Percentiles rank a stretch among this genome's conserved stretches.
These are phyloP conservation scores for Nycticorax nycticorax DNA, from an alignment of 2,113 vertebrate genomes.

Conservation along the genomic window DNA sequence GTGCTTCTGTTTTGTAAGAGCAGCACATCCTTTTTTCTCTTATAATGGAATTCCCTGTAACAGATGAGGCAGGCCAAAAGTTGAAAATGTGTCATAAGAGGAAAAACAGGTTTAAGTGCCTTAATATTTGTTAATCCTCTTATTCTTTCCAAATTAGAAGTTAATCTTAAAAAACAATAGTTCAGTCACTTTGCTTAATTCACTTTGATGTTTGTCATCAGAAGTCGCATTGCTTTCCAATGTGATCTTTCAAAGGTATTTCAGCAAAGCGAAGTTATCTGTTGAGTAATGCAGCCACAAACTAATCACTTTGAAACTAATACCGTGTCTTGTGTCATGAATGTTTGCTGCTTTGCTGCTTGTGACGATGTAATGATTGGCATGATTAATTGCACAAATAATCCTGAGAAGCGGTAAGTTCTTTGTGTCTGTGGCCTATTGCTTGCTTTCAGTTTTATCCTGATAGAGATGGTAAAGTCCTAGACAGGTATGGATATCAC, in stretches of 20 bases:
- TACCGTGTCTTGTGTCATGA: background rate
- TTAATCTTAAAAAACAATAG: background rate
- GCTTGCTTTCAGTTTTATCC: background rate
- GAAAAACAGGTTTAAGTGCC: background rate
- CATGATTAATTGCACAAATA: background rate
- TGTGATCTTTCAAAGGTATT: background rate
- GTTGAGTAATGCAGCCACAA: background rate
- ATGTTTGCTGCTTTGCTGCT: background rate
- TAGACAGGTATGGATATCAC: too few species aligned
- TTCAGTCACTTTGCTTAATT: background rate
- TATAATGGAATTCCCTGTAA: slow-evolving; percentile 35
- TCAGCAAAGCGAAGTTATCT: background rate
- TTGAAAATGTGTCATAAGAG: background rate
- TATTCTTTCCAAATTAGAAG: slow-evolving; percentile 31
- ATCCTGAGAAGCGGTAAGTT: background rate
- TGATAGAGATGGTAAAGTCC: background rate
- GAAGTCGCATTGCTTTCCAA: background rate
- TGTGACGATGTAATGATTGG: background rate
- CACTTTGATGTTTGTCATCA: background rate
- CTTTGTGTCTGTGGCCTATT: background rate
- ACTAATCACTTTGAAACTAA: background rate
- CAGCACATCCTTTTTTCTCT: slow-evolving; percentile 47
- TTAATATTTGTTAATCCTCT: background rate
- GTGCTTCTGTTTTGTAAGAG: slow-evolving; percentile 54
- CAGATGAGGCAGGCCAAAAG: slow-evolving; percentile 40